Evolutionary conservation across 2,888 invertebrate genomes (phyloP), one percentile per base, ranked within the genome.

Genomic region (Lithosia quadra): DNA sequence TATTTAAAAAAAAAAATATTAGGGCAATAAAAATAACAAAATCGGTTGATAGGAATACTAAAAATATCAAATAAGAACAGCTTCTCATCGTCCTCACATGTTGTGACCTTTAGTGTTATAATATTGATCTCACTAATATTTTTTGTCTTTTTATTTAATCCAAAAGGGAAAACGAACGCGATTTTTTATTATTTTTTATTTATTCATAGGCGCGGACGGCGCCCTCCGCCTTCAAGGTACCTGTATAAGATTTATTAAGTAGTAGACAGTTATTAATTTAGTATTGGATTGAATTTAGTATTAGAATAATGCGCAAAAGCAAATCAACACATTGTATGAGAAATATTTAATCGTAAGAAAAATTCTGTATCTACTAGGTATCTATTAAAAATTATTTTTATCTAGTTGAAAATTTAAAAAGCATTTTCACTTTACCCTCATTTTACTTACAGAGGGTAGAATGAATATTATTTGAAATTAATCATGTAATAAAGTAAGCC

Each of bases 141-240:
- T 1, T 21, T 59, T 63, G n/a, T 28, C 13, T 58, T 55, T 58
- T 49, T 49, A 57, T 33, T 53, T 65, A 53, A 60, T 28, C 55
- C 15, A 10, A 60, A 68, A 66, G 68, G 73, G 71, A 67, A 69
- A 69, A 70, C 73, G 68, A 79, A 70, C 73, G 68, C 72, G 79
- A 73, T 74, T 72, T 72, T 67, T 58, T 33, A 11, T 18, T 70
- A 63, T 34, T 61, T 60, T 74, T 75, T 69, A 65, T 74, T 69
- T 72, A 69, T 65, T 60, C 65, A 61, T 43, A 8, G 55, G 33
- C 56, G 5, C 28, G 28, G 59, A 68, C 70, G 72, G 22, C 57
- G 61, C 9, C 63, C 68, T 7, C 71, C 70, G 18, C 69, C 69
- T 15, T 28, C 55, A 55, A 59, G 68, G 67, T 69, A 68, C 18